A percentile compares a stretch with the other conserved stretches of the same genome.
phyloP scores from a whole-genome alignment of 2,797 vertebrate genomes.

The Australoheros facetus region DNA sequence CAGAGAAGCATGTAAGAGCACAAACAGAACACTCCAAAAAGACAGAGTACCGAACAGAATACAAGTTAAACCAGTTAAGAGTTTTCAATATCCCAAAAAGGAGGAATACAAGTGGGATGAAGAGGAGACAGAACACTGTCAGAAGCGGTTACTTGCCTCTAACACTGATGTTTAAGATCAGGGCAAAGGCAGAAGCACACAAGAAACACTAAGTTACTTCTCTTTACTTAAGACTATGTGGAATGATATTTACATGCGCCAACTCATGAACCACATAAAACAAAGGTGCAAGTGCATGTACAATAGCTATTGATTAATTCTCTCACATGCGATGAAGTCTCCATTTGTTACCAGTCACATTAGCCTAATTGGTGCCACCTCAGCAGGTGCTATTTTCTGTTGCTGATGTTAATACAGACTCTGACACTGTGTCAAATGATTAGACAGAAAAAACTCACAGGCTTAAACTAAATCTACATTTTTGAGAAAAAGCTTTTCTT shows the following conservation, averaged over 20 bases:
- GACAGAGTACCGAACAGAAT: constrained; percentile 15
- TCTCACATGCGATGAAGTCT: constrained; percentile 53
- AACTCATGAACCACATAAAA: constrained; percentile 20
- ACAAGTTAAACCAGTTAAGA: constrained; percentile 5
- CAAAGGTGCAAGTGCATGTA: constrained; percentile 53
- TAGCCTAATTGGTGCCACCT: constrained; percentile 62
- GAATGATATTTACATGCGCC: constrained; percentile 5
- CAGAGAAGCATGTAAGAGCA: constrained; percentile 25
- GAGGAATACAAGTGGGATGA: constrained; percentile 24
- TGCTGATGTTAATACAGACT: constrained; percentile 30
- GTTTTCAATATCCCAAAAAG: not conserved
- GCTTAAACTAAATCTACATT: not conserved
- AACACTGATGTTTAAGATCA: constrained; percentile 14
- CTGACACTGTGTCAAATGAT: not conserved
- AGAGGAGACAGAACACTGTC: constrained; percentile 5
- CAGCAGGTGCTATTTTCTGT: constrained; percentile 45
- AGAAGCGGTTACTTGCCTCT: not conserved
- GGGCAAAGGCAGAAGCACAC: not conserved
- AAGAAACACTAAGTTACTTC: not conserved
- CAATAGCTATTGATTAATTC: constrained; percentile 68
- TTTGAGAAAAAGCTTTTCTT: not conserved
- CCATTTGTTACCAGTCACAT: constrained; percentile 68
- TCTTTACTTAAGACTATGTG: not conserved
- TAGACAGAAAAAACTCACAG: not conserved
- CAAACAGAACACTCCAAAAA: constrained; percentile 18